phyloP scores from a whole-genome alignment of 2,113 vertebrate species.

The Gambusia holbrooki region DNA sequence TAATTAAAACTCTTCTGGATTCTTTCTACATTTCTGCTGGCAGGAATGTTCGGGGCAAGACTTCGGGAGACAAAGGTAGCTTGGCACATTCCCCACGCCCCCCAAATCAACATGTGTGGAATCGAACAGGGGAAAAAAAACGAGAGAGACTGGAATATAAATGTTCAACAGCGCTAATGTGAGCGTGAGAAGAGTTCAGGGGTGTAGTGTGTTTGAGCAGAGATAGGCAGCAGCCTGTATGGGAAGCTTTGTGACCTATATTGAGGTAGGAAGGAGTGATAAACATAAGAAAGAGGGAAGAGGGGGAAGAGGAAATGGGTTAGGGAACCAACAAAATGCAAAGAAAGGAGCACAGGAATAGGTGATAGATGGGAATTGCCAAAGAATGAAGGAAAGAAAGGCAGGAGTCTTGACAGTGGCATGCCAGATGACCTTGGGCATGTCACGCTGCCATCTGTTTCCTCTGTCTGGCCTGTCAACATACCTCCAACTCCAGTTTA shows the following conservation, averaged over 20 bases:
- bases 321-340: slow-evolving; percentile 24
- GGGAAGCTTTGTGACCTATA: slow-evolving; percentile 74
- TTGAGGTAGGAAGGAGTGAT: slow-evolving; percentile 50
- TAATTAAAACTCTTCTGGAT: slow-evolving; percentile 79
- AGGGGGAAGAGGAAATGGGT: slow-evolving; percentile 17
- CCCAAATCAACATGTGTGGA: slow-evolving; percentile 39
- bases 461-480: slow-evolving; percentile 80
- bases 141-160: slow-evolving; percentile 7
- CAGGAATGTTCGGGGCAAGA: slow-evolving; percentile 66
- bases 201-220: slow-evolving; percentile 67
- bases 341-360: slow-evolving; percentile 29
- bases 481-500: slow-evolving; percentile 78
- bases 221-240: slow-evolving; percentile 71
- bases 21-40: slow-evolving; percentile 65
- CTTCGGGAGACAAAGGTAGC: slow-evolving; percentile 71
- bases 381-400: slow-evolving; percentile 64
- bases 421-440: slow-evolving; percentile 83
- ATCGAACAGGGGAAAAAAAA: slow-evolving; percentile 29
- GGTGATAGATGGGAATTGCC: slow-evolving; percentile 36
- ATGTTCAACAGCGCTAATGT: slow-evolving; percentile 30
- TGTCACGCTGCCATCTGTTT: slow-evolving; percentile 83
- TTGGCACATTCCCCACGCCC: slow-evolving; percentile 53
- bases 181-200: slow-evolving; percentile 53
- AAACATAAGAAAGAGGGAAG: slow-evolving; percentile 41
- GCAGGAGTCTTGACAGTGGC: slow-evolving; percentile 69